Percentiles rank a stretch among this genome's conserved stretches.
Conservation (phyloP, 1,140 invertebrate species). For the Octopus sinensis region DNA sequence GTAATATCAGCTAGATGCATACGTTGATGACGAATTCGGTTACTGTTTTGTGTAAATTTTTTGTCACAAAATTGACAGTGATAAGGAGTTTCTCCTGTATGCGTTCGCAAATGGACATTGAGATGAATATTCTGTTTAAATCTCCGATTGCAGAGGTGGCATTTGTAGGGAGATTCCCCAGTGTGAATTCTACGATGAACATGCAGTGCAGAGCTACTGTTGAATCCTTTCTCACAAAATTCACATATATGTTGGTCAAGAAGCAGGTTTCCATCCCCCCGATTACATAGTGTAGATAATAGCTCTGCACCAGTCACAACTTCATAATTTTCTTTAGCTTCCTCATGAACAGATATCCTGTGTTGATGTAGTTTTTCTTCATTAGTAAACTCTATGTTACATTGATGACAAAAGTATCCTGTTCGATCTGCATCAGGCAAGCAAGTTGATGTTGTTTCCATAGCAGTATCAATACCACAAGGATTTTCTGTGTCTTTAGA, state of each 20-base stretch:
- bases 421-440: no score
- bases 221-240: conserved; percentile 24
- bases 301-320: no score
- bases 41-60: conserved; percentile 82
- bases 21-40: conserved; percentile 74
- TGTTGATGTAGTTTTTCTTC: no score
- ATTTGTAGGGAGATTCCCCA: conserved; percentile 70
- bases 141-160: conserved; percentile 57
- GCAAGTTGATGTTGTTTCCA: no score
- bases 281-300: no score
- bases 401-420: no score
- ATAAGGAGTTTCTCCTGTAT: conserved; percentile 92
- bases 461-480: no score
- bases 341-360: no score
- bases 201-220: conserved; percentile 17
- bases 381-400: no score
- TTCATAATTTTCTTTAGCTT: no score
- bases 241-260: background rate
- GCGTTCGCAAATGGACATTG: conserved; percentile 79
- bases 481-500: no score
- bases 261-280: no score
- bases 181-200: conserved; percentile 28
- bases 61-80: conserved; percentile 86
- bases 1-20: conserved; percentile 63
- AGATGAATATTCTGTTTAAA: conserved; percentile 22